Evolutionary conservation across 2,888 invertebrate species (phyloP).

Genomic region (Bedellia somnulentella): DNA sequence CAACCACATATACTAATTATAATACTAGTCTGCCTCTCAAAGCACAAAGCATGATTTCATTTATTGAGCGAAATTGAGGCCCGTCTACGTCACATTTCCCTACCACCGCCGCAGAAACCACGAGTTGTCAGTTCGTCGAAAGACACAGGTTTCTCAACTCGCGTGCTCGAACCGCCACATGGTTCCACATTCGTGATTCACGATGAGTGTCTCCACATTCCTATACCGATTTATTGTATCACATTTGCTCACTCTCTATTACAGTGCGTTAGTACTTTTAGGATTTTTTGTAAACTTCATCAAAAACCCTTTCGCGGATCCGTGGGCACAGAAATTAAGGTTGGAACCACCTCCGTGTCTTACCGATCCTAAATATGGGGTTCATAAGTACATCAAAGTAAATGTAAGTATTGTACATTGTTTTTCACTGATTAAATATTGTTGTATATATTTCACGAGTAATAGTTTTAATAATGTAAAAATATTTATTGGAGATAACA

Average conservation of each 20-base stretch:
- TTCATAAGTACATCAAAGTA: slow-evolving; percentile 54
- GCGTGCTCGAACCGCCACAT: neutral
- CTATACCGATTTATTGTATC: slow-evolving; percentile 19
- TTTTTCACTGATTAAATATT: too few species aligned
- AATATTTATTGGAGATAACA: too few species aligned
- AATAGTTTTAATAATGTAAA: too few species aligned
- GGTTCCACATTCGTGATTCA: slow-evolving; percentile 8
- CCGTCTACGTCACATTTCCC: too few species aligned
- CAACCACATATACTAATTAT: too few species aligned
- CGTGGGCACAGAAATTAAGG: slow-evolving; percentile 33
- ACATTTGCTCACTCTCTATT: slow-evolving; percentile 23
- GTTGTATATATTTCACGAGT: too few species aligned
- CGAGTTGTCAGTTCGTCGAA: neutral
- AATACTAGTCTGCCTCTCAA: too few species aligned
- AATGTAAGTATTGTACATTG: slow-evolving; percentile 40
- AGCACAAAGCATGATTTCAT: too few species aligned
- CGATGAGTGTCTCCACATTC: slow-evolving; percentile 17
- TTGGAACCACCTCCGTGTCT: slow-evolving; percentile 46
- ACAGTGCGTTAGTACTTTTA: slow-evolving; percentile 17
- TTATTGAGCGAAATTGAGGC: too few species aligned
- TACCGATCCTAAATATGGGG: slow-evolving; percentile 48
- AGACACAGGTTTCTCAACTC: neutral
- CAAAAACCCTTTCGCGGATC: slow-evolving; percentile 27
- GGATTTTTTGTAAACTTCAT: slow-evolving; percentile 22
- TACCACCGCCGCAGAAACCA: too few species aligned